phyloP scores from a whole-genome alignment of 2,888 invertebrate genomes.

The Phyllotreta striolata region DNA sequence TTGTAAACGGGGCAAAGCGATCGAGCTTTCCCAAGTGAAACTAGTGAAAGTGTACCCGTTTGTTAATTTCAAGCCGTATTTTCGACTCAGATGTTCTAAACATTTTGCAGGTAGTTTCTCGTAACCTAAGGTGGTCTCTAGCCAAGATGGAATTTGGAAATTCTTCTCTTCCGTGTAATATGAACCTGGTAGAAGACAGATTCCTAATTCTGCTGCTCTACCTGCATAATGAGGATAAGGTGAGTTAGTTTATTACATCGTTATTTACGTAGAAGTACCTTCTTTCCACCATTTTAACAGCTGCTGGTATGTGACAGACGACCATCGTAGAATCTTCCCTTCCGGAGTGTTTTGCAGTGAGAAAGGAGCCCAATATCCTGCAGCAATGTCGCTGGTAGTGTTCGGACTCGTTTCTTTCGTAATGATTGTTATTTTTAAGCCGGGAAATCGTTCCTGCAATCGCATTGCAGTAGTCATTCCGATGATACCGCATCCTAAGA shows the following conservation, averaged over 20 bases:
- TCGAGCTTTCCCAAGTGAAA: conserved; percentile 71
- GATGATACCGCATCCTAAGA: conserved; percentile 80
- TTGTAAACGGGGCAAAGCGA: conserved; percentile 73
- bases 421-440: conserved; percentile 68
- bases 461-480: conserved; percentile 75
- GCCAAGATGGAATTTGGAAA: conserved; percentile 58
- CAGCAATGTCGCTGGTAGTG: conserved; percentile 81
- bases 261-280: conserved; percentile 51
- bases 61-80: conserved; percentile 59
- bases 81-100: conserved; percentile 56
- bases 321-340: conserved; percentile 70
- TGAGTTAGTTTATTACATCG: not conserved
- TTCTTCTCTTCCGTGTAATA: conserved; percentile 52
- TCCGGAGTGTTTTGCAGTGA: conserved; percentile 67
- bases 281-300: conserved; percentile 69
- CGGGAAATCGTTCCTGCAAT: conserved; percentile 67
- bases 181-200: conserved; percentile 44
- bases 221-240: conserved; percentile 35
- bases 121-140: conserved; percentile 61
- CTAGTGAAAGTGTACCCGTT: conserved; percentile 72
- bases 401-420: conserved; percentile 73
- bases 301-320: conserved; percentile 67
- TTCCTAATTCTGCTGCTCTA: conserved; percentile 47
- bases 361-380: conserved; percentile 79
- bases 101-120: conserved; percentile 52